Evolutionary conservation across 2,888 invertebrate species (phyloP).

Genomic region (Urechis unicinctus): DNA sequence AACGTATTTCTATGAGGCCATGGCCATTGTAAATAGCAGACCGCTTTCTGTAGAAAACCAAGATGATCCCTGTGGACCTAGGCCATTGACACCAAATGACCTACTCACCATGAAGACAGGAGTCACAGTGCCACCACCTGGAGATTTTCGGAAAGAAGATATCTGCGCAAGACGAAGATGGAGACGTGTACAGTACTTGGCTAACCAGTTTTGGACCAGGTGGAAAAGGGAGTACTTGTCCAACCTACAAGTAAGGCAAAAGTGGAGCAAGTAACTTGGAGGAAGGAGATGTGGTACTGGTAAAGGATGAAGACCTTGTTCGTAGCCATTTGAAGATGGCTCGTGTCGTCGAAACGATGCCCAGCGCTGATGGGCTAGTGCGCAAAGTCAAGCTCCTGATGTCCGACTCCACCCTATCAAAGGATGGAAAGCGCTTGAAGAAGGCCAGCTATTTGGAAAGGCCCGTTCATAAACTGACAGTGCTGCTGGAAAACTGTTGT

Average conservation of each 20-base stretch:
- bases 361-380: conserved; percentile 6
- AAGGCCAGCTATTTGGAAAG: conserved; percentile 1
- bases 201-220: conserved; percentile 11
- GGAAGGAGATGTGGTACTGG: conserved; percentile 8
- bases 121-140: conserved; percentile 3
- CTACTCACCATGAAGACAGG: conserved; percentile 10
- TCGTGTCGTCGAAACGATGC: conserved; percentile 5
- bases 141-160: conserved; percentile 5
- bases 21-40: conserved; percentile 17
- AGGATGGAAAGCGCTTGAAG: background rate
- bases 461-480: conserved; percentile 9
- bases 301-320: conserved; percentile 2
- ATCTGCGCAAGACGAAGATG: conserved; percentile 3
- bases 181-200: conserved; percentile 9
- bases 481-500: too few species aligned
- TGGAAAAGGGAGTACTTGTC: conserved; percentile 11
- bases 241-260: conserved; percentile 4
- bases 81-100: conserved; percentile 11
- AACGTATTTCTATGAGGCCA: conserved; percentile 20
- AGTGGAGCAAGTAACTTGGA: conserved; percentile 9
- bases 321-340: conserved; percentile 5
- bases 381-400: conserved; percentile 9
- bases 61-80: conserved; percentile 8
- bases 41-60: conserved; percentile 15
- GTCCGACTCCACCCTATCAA: too few species aligned